phyloP scores from a whole-genome alignment of 2,113 vertebrate species.

The Protobothrops mucrosquamatus region DNA sequence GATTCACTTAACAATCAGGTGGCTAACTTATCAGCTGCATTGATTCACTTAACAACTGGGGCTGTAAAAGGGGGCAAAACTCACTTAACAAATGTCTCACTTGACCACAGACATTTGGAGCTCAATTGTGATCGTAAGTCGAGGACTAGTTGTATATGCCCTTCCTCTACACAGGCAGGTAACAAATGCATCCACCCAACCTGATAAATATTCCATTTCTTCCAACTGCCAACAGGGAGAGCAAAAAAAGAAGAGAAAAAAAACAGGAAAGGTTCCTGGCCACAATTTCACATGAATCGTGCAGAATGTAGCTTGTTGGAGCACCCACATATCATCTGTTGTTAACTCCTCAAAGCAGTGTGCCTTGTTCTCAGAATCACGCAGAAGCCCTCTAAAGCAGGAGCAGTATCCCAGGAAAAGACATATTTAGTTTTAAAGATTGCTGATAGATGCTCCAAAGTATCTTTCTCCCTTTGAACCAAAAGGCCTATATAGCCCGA shows the following conservation, averaged over 20 bases:
- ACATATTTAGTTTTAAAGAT: background rate
- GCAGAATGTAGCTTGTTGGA: background rate
- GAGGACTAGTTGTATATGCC: background rate
- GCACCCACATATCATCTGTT: background rate
- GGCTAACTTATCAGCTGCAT: too few relatives aligned
- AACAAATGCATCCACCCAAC: background rate
- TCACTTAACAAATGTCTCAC: too few relatives aligned
- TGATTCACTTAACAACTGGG: too few relatives aligned
- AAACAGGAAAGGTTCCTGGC: background rate
- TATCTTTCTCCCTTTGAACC: background rate
- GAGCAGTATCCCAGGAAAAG: background rate
- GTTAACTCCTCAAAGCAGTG: background rate
- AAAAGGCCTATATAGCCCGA: background rate
- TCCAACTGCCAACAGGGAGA: background rate
- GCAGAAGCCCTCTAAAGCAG: background rate
- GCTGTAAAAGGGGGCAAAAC: too few relatives aligned
- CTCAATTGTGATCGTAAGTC: too few relatives aligned
- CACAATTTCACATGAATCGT: background rate
- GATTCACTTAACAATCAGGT: too few relatives aligned
- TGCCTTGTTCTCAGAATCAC: background rate
- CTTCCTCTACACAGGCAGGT: background rate
- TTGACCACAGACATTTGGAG: too few relatives aligned
- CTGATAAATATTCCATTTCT: background rate
- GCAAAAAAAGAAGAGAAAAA: background rate
- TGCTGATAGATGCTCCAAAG: background rate